Percentiles rank a stretch among this genome's conserved stretches.
Evolutionary conservation across 2,888 invertebrate species (phyloP).

Genomic region (Heliothis peltigera): DNA sequence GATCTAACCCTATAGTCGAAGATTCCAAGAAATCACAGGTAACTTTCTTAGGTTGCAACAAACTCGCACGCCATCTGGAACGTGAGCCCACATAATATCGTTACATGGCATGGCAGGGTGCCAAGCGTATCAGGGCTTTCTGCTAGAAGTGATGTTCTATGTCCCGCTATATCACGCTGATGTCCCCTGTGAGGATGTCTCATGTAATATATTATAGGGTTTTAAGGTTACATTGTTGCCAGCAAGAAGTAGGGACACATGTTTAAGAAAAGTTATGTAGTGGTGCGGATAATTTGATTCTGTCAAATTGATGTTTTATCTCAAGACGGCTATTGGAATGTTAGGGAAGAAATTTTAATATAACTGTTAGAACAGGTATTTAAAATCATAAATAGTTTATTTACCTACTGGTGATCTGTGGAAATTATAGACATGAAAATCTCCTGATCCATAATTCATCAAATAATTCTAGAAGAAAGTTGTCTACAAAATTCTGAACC

Average conservation of each 20-base stretch:
- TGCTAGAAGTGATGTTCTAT: conserved; percentile 35
- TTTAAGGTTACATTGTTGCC: conserved; percentile 7
- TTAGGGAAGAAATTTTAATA: too few relatives aligned
- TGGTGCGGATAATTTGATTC: background rate
- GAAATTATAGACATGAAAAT: too few relatives aligned
- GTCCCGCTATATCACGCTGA: conserved; percentile 35
- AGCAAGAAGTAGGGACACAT: background rate
- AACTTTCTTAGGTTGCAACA: conserved; percentile 40
- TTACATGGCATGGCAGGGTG: conserved; percentile 55
- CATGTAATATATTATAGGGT: conserved; percentile 29
- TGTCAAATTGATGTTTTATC: too few relatives aligned
- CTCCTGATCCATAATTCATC: too few relatives aligned
- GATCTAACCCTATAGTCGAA: conserved; percentile 22
- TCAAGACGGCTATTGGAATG: too few relatives aligned
- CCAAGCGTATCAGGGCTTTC: conserved; percentile 46
- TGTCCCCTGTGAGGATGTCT: conserved; percentile 23
- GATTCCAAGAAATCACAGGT: conserved; percentile 43
- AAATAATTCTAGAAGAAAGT: too few relatives aligned
- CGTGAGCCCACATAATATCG: conserved; percentile 55
- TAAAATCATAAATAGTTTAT: too few relatives aligned
- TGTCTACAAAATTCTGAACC: too few relatives aligned
- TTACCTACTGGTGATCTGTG: too few relatives aligned
- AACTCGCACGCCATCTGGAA: conserved; percentile 55
- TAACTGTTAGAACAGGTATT: too few relatives aligned
- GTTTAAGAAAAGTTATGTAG: too few relatives aligned